A percentile compares a stretch with the other conserved stretches of the same genome.
Evolutionary conservation across 2,888 invertebrate species (phyloP).

Genomic region (Dorcus parallelipipedus): DNA sequence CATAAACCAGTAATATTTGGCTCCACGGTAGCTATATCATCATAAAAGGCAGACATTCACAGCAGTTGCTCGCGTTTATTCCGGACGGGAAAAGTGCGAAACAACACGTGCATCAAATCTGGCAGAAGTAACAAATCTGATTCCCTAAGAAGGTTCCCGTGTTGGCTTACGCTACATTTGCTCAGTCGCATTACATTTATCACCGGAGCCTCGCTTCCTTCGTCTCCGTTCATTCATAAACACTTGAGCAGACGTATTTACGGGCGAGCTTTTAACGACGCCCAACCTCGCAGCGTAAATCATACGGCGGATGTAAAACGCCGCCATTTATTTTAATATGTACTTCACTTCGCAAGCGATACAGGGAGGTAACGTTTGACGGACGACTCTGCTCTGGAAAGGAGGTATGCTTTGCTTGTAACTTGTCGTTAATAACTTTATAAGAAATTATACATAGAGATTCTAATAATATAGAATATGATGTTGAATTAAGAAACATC

Average conservation of each 20-base stretch:
- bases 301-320: not conserved
- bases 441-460: no score
- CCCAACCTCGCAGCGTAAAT: not conserved
- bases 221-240: slow-evolving; percentile 2
- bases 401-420: no score
- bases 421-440: no score
- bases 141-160: slow-evolving; percentile 21
- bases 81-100: not conserved
- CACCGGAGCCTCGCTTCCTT: slow-evolving; percentile 3
- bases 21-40: no score
- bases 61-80: not conserved
- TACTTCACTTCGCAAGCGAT: no score
- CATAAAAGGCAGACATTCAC: no score
- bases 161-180: slow-evolving; percentile 24
- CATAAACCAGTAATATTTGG: no score
- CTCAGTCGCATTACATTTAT: slow-evolving; percentile 25
- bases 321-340: not conserved
- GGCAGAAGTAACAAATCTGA: slow-evolving; percentile 23
- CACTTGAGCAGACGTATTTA: slow-evolving; percentile 1
- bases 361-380: no score
- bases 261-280: not conserved
- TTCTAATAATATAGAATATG: no score
- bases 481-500: no score
- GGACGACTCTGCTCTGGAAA: no score
- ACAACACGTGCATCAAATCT: slow-evolving; percentile 15